Evolutionary conservation across 2,888 invertebrate genomes (phyloP), one percentile per base, ranked within the genome.

Genomic region (Gastrophysa polygoni): DNA sequence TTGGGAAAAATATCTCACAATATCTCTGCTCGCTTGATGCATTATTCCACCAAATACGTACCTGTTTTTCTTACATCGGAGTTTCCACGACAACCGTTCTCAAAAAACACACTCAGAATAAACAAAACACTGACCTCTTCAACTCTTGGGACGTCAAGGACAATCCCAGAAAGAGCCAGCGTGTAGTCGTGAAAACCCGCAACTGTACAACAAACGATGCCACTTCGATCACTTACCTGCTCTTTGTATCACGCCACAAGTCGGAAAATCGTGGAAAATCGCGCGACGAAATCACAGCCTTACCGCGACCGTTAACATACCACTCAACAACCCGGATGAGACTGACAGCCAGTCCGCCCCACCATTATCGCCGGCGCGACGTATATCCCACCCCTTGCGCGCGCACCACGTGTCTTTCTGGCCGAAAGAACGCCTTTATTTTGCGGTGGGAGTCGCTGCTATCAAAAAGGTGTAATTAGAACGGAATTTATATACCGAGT

Each of bases 381-480:
- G 77, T 72, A 14, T 60, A 72, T 68, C 72, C 75, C 77, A 73
- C 71, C 76, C 73, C 72, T 67, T 74, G 71, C 77, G 77, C 76
- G 75, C 81, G 81, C 81, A 81, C 76, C 81, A 81, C 80, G 81
- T 81, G 81, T 38, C 43, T 21, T 14, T 20, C 44, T 54, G 50
- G 49, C 38, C 29, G 55, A 66, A 68, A 68, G 66, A 68, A 68
- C 68, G 68, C 68, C 68, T 68, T 68, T 67, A 66, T 66, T 66
- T 68, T 68, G 56, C 64, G 68, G 68, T 65, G 62, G 68, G 65
- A 62, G 68, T 64, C 62, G 59, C 68, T 66, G 60, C 61, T 63
- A 67, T 55, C 47, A 16, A 63, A 58, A 11, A 51, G 60, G 47
- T 64, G 49, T 63, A 67, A 67, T 67, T 67, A 67, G 38, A 54